Evolutionary conservation across 2,888 invertebrate genomes (phyloP).

Genomic region (Eilema sororculum): DNA sequence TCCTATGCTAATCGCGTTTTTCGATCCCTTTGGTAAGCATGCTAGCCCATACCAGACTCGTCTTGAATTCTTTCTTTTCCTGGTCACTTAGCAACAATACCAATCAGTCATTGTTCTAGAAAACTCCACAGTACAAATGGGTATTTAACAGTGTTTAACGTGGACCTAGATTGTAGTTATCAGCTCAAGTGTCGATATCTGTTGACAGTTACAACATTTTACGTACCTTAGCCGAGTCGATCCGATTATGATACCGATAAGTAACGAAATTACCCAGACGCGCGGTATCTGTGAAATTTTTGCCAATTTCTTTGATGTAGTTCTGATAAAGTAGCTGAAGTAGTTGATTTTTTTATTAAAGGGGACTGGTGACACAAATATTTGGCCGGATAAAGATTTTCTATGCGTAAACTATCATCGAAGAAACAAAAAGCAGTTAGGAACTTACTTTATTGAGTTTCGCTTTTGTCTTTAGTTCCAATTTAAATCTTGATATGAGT

Average conservation of each 20-base stretch:
- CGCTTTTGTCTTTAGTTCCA: too few species aligned
- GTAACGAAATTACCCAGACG: constrained; percentile 8
- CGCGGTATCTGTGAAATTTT: constrained; percentile 3
- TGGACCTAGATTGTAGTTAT: constrained; percentile 5
- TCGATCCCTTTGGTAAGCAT: too few species aligned
- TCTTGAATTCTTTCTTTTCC: neutral
- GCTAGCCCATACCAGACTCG: too few species aligned
- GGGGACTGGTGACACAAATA: neutral
- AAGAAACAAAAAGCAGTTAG: too few species aligned
- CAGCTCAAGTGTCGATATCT: constrained; percentile 13
- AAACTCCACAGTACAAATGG: neutral
- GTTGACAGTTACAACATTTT: constrained; percentile 20
- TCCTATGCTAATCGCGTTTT: too few species aligned
- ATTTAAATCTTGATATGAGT: too few species aligned
- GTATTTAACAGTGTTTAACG: neutral
- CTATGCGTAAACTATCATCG: neutral
- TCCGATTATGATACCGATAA: constrained; percentile 28
- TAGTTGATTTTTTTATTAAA: neutral
- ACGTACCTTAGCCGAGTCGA: constrained; percentile 19
- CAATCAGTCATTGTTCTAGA: constrained; percentile 12
- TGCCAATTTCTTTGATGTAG: constrained; percentile 18
- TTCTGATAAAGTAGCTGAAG: neutral
- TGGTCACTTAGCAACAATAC: neutral
- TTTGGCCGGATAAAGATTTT: neutral
- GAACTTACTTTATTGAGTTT: too few species aligned